phyloP scores from a whole-genome alignment of 1,140 invertebrate species.

The Arctopsyche grandis region DNA sequence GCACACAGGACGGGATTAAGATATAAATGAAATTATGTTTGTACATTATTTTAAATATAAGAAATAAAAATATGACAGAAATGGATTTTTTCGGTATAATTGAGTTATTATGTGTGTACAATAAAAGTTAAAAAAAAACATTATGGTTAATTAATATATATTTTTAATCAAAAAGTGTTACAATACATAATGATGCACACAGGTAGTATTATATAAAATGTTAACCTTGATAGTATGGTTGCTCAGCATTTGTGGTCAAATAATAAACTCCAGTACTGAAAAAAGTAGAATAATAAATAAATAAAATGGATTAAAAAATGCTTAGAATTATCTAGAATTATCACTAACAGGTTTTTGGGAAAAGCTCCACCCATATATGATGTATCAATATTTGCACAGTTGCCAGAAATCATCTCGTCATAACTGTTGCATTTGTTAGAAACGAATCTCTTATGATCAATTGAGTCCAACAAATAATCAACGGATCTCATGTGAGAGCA shows the following conservation, averaged over 20 bases:
- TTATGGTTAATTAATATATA: no score
- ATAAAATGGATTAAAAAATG: constrained; percentile 17
- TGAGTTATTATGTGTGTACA: no score
- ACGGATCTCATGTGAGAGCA: constrained; percentile 63
- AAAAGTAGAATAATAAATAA: no score
- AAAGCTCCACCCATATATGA: constrained; percentile 35
- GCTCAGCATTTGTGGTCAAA: constrained; percentile 39
- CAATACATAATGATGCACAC: background rate
- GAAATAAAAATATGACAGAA: no score
- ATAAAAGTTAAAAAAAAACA: no score
- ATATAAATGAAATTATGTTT: no score
- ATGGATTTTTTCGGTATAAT: no score
- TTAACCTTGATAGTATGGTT: constrained; percentile 37
- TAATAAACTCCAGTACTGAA: constrained; percentile 36
- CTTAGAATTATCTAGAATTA: background rate
- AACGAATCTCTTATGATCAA: background rate
- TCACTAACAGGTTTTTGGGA: constrained; percentile 40
- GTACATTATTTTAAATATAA: no score
- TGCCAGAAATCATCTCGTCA: background rate
- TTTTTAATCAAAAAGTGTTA: no score
- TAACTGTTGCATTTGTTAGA: constrained; percentile 13
- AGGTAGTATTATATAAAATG: background rate
- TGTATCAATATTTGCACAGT: background rate
- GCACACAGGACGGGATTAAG: no score
- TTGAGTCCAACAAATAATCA: constrained; percentile 62